phyloP scores from a whole-genome alignment of 2,797 vertebrate genomes.

The Chelonia mydas region DNA sequence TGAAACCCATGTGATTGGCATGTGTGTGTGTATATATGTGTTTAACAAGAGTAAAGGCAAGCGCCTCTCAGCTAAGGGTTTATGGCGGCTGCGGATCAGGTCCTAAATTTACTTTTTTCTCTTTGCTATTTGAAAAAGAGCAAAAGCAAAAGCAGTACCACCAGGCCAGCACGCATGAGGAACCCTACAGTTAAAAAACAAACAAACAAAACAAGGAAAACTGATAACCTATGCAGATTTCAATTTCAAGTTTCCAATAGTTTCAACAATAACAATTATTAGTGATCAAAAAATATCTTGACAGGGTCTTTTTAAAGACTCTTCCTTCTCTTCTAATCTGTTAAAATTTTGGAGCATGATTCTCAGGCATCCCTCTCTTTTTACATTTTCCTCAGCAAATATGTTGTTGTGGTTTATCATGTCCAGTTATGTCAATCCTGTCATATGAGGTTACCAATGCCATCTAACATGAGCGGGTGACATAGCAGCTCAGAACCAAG shows the following conservation, averaged over 20 bases:
- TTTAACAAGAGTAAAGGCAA: not conserved
- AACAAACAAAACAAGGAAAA: not conserved
- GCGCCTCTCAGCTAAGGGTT: not conserved
- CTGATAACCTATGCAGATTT: not conserved
- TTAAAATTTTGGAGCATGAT: not conserved
- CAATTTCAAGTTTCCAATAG: not conserved
- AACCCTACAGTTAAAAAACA: not conserved
- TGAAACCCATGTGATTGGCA: fast-evolving
- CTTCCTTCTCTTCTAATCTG: not conserved
- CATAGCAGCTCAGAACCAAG: not conserved
- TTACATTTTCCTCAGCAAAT: not conserved
- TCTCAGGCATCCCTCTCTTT: not conserved
- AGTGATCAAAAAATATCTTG: not conserved
- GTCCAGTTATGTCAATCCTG: not conserved
- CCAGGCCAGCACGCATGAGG: not conserved
- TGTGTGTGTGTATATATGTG: not conserved
- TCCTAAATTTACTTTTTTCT: not conserved
- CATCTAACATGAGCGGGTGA: not conserved
- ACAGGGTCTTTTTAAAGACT: not conserved
- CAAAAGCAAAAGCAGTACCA: not conserved
- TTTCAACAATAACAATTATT: not conserved
- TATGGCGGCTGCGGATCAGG: not conserved
- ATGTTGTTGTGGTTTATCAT: not conserved
- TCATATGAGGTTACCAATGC: not conserved
- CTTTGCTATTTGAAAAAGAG: not conserved